Evolutionary conservation across 2,888 invertebrate species (phyloP), one percentile per base, ranked within the genome.

Genomic region (Erebia ligea): DNA sequence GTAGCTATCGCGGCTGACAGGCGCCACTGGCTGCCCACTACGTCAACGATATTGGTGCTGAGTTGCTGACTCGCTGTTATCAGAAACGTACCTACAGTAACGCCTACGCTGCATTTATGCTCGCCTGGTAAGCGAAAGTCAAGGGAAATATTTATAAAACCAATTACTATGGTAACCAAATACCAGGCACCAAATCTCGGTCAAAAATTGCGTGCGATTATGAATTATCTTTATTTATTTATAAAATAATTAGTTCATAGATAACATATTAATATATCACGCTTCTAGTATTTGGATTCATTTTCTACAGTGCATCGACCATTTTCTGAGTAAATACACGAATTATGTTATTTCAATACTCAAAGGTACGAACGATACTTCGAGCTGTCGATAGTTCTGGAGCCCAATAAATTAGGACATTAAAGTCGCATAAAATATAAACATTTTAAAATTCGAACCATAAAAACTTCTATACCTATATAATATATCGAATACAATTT

Each of bases 51-150:
- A 73, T 76, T 79, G 78, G 65, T 76, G 87, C 87, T 87, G 85
- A 87, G 78, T 63, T 76, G 87, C 87, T 87, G 86, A 87, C 76
- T 82, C 85, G 83, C 80, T 79, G 79, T 82, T 84, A 83, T 81
- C 80, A 79, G 83, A 85, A 87, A 76, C 66, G 72, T 62, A 59
- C 72, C 70, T 59, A 66, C 78, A 77, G 68, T 70, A 45, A 67
- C 34, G 69, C 71, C 71, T 75, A 70, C 75, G 34, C 64, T 15
- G 71, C 76, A 80, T 67, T 81, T 81, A 84, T 87, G 83, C 34
- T 69, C 71, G 79, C 87, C 85, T 87, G 82, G 87, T 88, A 82
- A 76, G 76, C 77, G 74, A 75, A 77, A 76, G 75, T 75, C 71
- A 75, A 68, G 69, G 70, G 64, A 74, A 45, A 62, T 71, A 66